Evolutionary conservation across 1,140 invertebrate genomes (phyloP).

Genomic region (Drosophila willistoni): DNA sequence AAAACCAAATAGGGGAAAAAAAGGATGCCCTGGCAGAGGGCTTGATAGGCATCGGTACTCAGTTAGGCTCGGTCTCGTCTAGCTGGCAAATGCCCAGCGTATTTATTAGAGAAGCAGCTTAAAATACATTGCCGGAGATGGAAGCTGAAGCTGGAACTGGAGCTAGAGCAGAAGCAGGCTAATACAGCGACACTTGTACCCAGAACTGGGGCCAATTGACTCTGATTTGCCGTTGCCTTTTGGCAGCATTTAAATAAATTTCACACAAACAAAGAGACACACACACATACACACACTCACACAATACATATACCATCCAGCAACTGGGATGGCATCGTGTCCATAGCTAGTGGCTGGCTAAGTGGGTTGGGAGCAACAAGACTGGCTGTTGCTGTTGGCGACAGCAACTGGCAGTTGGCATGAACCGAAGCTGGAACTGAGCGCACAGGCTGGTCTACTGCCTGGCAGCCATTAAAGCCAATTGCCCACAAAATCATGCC

Average conservation of each 20-base stretch:
- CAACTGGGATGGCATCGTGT: background rate
- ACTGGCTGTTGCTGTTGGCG: constrained; percentile 49
- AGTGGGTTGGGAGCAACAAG: constrained; percentile 14
- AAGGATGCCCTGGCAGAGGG: constrained; percentile 4
- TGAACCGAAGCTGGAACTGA: constrained; percentile 13
- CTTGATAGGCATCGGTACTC: constrained; percentile 19
- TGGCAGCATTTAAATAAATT: constrained; percentile 81
- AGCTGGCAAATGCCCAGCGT: constrained; percentile 50
- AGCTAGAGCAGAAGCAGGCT: constrained; percentile 18
- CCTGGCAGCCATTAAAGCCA: constrained; percentile 74
- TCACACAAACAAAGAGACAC: constrained; percentile 38
- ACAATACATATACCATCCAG: background rate
- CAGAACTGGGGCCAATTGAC: constrained; percentile 53
- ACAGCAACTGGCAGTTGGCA: constrained; percentile 46
- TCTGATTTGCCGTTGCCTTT: constrained; percentile 56
- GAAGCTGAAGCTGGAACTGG: constrained; percentile 24
- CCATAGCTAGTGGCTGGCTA: background rate
- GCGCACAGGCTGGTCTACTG: constrained; percentile 8
- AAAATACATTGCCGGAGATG: constrained; percentile 47
- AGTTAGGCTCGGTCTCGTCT: constrained; percentile 5
- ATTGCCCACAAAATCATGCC: constrained; percentile 81
- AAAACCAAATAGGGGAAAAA: background rate
- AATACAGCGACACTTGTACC: constrained; percentile 54
- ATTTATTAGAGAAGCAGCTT: constrained; percentile 39
- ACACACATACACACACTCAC: constrained; percentile 28